Base-by-base conservation (phyloP, 2,888 invertebrate genomes). In the Ophion costatus region DNA sequence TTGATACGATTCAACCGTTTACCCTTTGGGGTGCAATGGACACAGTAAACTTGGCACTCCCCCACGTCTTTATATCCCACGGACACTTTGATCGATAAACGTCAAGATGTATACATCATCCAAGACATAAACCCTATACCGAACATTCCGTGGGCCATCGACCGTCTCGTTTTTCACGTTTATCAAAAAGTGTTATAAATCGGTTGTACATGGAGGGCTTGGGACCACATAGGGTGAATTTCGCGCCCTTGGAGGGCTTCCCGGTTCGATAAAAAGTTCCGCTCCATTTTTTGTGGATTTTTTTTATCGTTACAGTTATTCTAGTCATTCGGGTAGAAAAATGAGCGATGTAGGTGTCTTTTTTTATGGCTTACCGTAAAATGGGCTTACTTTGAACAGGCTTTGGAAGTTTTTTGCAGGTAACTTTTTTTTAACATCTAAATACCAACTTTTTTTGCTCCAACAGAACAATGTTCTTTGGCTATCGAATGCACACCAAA, bases 1-100 rank as follows among this genome's bases (percentile, higher is more conserved):
- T 73, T 45, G 64, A 59, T 45, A 67, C 66, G 42, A 73, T 45
- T 22, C 29, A 59, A 24, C 51, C 63, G 63, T 75, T 75, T 29
- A 75, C 29, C 61, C 73, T 61, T 51, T 24, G 17, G 63, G n/a
- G 42, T 45, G 45, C 61, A 42, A 63, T 29, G 67, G 22, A 77
- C 67, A 24, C 14, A 22, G 45, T 17, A 17, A 17, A 20, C 59
- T 59, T 29, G 14, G 45, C 45, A 57, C 20, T 38, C 57, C 20
- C 38, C 22, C 29, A 56, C 74, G 42, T 20, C 45, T 45, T 45
- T 51, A 80, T 61, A 51, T 51, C 14, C 51, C 56, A 63, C 61
- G 17, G 69, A 59, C 69, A 63, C 61, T 51, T 57, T 75, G 51
- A 29, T 69, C 33, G 57, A 75, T 69, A 61, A 51, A 71, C 20